Base-by-base conservation (phyloP, 2,888 invertebrate genomes). In the Idaea aversata region DNA sequence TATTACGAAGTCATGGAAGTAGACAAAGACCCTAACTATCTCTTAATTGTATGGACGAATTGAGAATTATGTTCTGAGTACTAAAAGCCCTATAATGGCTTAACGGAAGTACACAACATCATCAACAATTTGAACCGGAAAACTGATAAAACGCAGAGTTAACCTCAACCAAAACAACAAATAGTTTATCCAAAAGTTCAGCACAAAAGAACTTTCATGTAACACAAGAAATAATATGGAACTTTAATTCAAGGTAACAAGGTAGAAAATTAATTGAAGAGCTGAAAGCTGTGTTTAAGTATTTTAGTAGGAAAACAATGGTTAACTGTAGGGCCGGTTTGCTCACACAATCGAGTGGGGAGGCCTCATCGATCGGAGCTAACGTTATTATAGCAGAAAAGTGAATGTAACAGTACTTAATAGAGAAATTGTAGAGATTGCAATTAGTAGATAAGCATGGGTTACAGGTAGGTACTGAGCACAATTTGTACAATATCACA, bases 291-390 rank as follows among this genome's bases (percentile, higher is more conserved):
- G 25, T 25, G 64, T 74, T 73, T 74, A 74, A 70, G 74, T 77
- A 74, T 78, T 77, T 79, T 74, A 67, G 75, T 74, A 69, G 70
- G 72, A 75, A 79, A 83, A 85, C 82, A 82, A 79, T 81, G 79
- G 78, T 69, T 70, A 64, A 75, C 78, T 75, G 75, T 75, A 76
- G 77, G 78, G 81, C 74, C 71, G 71, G 78, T 83, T 84, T 86
- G 86, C 86, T 47, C 47, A 5, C 5, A 47, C 47, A 47, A 47
- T 47, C 2, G 47, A 13, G 47, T 47, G 2, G 82, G 80, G 80
- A 74, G 82, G 75, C 73, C 74, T 59, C 69, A 81, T 81, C 79
- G 82, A 81, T 80, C 47, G 47, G 10, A 13, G 47, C 6, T 47
- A 7, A 47, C 47, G 47, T 47, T 47, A 10, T 47, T 47, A 47